Evolutionary conservation across 1,140 invertebrate species (phyloP), one percentile per base, ranked within the genome.

Genomic region (Limonius californicus): DNA sequence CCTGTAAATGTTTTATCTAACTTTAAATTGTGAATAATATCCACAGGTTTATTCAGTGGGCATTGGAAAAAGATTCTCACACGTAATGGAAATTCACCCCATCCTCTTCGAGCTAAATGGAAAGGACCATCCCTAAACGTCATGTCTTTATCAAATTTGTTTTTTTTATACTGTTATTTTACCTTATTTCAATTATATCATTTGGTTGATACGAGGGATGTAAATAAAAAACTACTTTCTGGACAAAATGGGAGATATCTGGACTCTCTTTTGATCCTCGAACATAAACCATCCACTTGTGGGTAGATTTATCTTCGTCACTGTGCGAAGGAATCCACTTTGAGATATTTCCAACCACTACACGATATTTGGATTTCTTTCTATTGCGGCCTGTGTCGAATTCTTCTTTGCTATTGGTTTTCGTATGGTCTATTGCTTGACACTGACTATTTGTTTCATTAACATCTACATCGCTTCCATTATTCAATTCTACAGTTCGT

Each of bases 261-360:
- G 83, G 81, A 50, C 79, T 77, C 14, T 85, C 80, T 65, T 82
- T 84, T 50, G 84, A 79, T 0, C 86, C 87, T 65, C 89, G 79
- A 3, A 95, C 85, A 78, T 95, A 95, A 53, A 95, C 83, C 77
- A 93, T 87, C 93, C 93, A 95, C 72, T 93, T 94, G 75, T 95
- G 91, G 53, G 87, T 92, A n/a, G 89, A 83, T 27, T 81, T 81
- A 68, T 89, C 85, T 18, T 85, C 82, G 7, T 84, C 72, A 45
- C 84, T 84, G 43, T 87, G 84, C 0, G 82, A 78, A 1, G 87
- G 85, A 30, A 91, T 87, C 81, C 86, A 94, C 76, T 91, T 92
- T 0, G 92, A 94, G 14, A 92, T 88, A 79, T 95, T 95, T 0
- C 93, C 92, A 72, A 91, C 79, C 47, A 90, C 79, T 56, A 91